Evolutionary conservation across 2,888 invertebrate species (phyloP).

Genomic region (Dolichomitus sp.): DNA sequence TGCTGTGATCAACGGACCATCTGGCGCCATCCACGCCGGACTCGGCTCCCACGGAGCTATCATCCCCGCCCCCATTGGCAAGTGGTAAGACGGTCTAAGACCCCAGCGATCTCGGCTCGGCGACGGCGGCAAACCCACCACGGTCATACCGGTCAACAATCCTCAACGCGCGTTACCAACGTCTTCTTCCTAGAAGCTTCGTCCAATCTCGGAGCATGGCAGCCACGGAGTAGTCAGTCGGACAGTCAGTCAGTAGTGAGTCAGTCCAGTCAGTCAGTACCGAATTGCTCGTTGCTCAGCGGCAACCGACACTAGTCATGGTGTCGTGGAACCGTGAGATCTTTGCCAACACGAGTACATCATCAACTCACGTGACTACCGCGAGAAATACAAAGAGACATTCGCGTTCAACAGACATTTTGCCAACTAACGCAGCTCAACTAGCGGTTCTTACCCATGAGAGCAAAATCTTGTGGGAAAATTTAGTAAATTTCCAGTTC

Average conservation of each 20-base stretch:
- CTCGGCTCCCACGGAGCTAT: constrained; percentile 86
- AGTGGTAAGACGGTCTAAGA: constrained; percentile 85
- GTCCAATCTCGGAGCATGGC: constrained; percentile 79
- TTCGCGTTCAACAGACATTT: constrained; percentile 46
- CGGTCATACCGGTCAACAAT: constrained; percentile 84
- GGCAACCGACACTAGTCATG: constrained; percentile 35
- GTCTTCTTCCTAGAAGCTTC: constrained; percentile 81
- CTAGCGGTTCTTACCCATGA: constrained; percentile 71
- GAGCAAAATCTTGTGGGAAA: constrained; percentile 67
- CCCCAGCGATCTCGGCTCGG: constrained; percentile 86
- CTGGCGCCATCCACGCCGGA: constrained; percentile 86
- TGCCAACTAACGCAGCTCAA: constrained; percentile 60
- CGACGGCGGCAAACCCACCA: constrained; percentile 86
- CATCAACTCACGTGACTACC: constrained; percentile 28
- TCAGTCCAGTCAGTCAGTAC: constrained; percentile 57
- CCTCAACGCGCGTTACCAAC: constrained; percentile 83
- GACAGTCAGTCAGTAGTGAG: constrained; percentile 77
- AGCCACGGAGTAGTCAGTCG: constrained; percentile 73
- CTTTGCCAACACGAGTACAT: constrained; percentile 31
- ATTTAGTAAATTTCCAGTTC: constrained; percentile 79
- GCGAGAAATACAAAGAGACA: constrained; percentile 40
- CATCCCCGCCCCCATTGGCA: constrained; percentile 83
- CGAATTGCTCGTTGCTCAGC: constrained; percentile 57
- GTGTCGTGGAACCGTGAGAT: constrained; percentile 35
- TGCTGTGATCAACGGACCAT: constrained; percentile 86